Evolutionary conservation across 2,888 invertebrate species (phyloP).

Genomic region (Sinelater perroti): DNA sequence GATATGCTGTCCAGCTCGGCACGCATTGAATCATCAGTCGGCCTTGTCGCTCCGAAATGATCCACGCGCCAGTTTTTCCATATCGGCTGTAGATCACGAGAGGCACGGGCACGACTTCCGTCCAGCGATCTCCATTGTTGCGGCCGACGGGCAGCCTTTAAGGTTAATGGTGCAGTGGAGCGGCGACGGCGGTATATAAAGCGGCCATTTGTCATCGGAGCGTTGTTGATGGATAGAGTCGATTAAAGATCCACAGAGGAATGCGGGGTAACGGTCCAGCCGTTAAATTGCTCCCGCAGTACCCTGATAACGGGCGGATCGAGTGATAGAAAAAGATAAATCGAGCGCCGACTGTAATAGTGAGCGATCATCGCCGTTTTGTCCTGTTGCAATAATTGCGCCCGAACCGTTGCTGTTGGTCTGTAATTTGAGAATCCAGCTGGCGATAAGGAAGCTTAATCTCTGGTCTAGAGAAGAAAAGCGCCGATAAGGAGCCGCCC

Average conservation of each 20-base stretch:
- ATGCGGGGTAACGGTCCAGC: slow-evolving; percentile 29
- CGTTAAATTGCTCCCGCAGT: slow-evolving; percentile 31
- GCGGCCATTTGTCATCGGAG: slow-evolving; percentile 28
- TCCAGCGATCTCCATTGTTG: slow-evolving; percentile 7
- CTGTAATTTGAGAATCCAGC: not conserved
- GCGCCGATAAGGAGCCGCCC: too few species aligned
- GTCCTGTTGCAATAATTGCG: slow-evolving; percentile 30
- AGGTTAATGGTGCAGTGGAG: slow-evolving; percentile 33
- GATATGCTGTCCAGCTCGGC: too few species aligned
- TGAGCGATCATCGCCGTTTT: slow-evolving; percentile 25
- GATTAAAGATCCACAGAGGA: slow-evolving; percentile 30
- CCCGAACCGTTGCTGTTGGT: slow-evolving; percentile 19
- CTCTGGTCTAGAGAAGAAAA: too few species aligned
- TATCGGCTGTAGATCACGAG: slow-evolving; percentile 7
- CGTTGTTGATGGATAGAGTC: slow-evolving; percentile 29
- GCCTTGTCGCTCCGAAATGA: too few species aligned
- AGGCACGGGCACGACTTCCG: slow-evolving; percentile 6
- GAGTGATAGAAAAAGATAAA: slow-evolving; percentile 34
- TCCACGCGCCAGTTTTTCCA: not conserved
- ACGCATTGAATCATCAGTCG: too few species aligned
- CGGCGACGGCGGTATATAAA: slow-evolving; percentile 4
- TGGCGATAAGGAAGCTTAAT: not conserved
- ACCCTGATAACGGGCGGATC: slow-evolving; percentile 25
- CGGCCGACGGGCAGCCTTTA: slow-evolving; percentile 12
- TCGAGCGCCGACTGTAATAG: slow-evolving; percentile 28